These are phyloP conservation scores for Gymnosoma rotundatum DNA, from an alignment of 2,888 invertebrate genomes.

Conservation along the genomic window DNA sequence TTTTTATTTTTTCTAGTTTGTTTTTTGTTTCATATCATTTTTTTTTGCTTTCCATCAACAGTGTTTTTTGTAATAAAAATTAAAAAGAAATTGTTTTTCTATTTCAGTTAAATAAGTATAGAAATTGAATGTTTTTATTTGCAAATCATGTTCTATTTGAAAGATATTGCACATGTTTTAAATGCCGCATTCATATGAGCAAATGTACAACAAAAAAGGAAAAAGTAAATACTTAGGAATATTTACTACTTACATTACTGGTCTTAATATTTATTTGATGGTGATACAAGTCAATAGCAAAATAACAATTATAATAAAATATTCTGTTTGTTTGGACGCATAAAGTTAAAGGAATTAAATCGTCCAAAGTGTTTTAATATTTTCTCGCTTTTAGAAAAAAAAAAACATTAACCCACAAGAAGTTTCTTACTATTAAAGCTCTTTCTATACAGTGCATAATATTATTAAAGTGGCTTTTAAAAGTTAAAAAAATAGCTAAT, in stretches of 20 bases:
- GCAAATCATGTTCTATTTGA: constrained; percentile 52
- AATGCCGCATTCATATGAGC: constrained; percentile 47
- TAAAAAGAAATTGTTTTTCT: constrained; percentile 23
- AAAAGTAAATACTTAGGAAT: constrained; percentile 18
- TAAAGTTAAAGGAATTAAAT: constrained; percentile 6
- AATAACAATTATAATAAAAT: constrained; percentile 44
- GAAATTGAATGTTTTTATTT: constrained; percentile 42
- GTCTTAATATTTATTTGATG: constrained; percentile 40
- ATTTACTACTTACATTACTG: constrained; percentile 48
- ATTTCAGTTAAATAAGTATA: constrained; percentile 37
- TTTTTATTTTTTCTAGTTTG: constrained; percentile 41
- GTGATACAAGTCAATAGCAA: constrained; percentile 54
- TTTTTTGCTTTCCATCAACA: constrained; percentile 15
- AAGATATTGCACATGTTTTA: constrained; percentile 60
- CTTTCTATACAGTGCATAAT: no score
- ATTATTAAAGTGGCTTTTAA: no score
- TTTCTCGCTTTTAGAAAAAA: no score
- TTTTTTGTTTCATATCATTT: constrained; percentile 17
- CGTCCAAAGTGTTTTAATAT: not conserved
- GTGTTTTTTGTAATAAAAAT: not conserved
- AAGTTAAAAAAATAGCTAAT: no score
- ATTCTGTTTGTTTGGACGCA: constrained; percentile 7
- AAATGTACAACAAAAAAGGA: not conserved
- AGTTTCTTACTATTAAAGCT: no score
- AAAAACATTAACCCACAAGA: no score